A percentile compares a stretch with the other conserved stretches of the same genome.
phyloP scores from a whole-genome alignment of 2,888 invertebrate species.

The Microchrysa polita region DNA sequence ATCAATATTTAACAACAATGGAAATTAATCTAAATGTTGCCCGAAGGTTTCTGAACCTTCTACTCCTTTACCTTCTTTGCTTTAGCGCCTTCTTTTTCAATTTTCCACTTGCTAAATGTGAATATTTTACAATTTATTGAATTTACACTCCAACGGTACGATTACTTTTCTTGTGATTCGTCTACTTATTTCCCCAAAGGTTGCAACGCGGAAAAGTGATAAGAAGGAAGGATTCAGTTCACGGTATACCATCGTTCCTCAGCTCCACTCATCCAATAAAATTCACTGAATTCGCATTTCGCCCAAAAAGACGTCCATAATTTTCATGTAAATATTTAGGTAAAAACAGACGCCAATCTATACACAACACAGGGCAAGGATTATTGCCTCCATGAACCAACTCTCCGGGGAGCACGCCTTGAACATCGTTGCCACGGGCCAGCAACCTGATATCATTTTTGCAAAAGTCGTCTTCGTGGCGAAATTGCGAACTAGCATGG shows the following conservation, averaged over 20 bases:
- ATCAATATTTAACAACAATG: no score
- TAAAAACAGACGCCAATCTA: not conserved
- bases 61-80: no score
- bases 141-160: not conserved
- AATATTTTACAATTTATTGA: not conserved
- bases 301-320: not conserved
- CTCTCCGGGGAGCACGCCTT: not conserved
- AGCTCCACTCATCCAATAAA: not conserved
- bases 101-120: no score
- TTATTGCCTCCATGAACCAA: not conserved
- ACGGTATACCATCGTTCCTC: not conserved
- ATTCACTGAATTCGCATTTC: not conserved
- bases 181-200: no score
- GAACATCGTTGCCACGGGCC: not conserved
- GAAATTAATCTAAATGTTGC: no score
- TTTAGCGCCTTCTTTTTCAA: no score
- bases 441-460: not conserved
- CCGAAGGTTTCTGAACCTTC: no score
- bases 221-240: not conserved
- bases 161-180: no score
- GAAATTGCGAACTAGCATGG: slow-evolving; percentile 1
- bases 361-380: not conserved
- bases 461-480: not conserved
- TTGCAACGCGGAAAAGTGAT: no score
- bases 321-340: not conserved